phyloP scores from a whole-genome alignment of 2,888 invertebrate genomes.

The Pristionchus arcanus region DNA sequence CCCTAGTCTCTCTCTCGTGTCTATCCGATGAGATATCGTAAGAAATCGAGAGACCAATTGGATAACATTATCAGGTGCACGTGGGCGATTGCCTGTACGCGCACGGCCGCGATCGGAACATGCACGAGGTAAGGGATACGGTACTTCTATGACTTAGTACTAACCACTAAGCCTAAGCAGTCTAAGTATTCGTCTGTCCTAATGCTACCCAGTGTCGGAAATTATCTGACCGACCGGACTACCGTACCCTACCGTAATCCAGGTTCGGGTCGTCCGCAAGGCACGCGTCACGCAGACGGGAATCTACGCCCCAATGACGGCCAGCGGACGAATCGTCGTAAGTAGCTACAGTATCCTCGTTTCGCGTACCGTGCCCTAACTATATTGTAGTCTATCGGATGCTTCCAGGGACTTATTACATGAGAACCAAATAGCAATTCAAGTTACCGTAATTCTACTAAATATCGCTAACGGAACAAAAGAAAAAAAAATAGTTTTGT shows the following conservation, averaged over 20 bases:
- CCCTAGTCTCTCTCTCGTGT: not conserved
- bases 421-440: no score
- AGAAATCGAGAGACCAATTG: not conserved
- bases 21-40: not conserved
- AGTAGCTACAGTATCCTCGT: not conserved
- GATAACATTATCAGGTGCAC: not conserved
- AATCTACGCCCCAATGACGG: constrained; percentile 75
- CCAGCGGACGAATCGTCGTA: constrained; percentile 70
- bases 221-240: not conserved
- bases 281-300: constrained; percentile 65
- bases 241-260: constrained; percentile 52
- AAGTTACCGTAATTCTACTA: no score
- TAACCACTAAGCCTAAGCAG: no score
- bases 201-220: no score
- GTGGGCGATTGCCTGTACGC: constrained; percentile 75
- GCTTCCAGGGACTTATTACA: no score
- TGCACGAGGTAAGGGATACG: constrained; percentile 30
- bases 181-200: no score
- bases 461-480: no score
- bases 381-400: no score
- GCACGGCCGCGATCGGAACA: constrained; percentile 51
- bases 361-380: no score
- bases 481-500: no score
- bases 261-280: constrained; percentile 61
- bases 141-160: no score